Conservation (phyloP, 1,140 invertebrate genomes). For the Reticulitermes speratus region DNA sequence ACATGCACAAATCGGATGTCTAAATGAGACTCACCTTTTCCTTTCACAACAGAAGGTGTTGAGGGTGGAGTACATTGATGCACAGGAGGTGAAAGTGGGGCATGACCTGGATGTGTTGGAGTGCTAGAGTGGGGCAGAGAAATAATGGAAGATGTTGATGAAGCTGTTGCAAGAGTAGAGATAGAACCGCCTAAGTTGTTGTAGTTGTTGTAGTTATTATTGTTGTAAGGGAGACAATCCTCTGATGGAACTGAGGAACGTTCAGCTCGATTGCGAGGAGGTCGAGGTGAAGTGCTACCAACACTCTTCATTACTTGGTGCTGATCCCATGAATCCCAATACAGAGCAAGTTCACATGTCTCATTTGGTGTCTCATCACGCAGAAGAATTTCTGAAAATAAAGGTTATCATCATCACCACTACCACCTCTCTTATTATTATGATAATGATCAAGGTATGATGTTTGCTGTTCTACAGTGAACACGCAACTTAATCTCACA, state of each 20-base stretch:
- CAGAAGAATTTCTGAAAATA: conserved; percentile 57
- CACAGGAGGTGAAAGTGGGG: conserved; percentile 45
- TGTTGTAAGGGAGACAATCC: conserved; percentile 53
- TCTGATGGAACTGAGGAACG: conserved; percentile 61
- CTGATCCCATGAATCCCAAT: conserved; percentile 92
- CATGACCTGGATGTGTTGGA: conserved; percentile 38
- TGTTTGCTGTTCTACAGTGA: no score
- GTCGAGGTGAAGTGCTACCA: conserved; percentile 60
- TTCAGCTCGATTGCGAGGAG: conserved; percentile 50
- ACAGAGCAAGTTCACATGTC: conserved; percentile 59
- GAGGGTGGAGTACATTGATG: conserved; percentile 44
- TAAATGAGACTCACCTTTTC: conserved; percentile 43
- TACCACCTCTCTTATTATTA: no score
- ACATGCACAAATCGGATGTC: no score
- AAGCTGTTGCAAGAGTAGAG: conserved; percentile 39
- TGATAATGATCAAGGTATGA: no score
- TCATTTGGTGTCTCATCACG: conserved; percentile 54
- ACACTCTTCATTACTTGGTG: conserved; percentile 45
- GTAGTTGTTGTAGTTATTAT: conserved; percentile 45
- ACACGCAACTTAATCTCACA: no score
- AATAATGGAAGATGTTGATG: conserved; percentile 39
- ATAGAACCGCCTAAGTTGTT: conserved; percentile 40
- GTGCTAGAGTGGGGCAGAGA: conserved; percentile 33
- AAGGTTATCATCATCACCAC: not conserved
- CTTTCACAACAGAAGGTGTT: conserved; percentile 56